Evolutionary conservation across 2,113 vertebrate genomes (phyloP).

Genomic region (Heptranchias perlo): DNA sequence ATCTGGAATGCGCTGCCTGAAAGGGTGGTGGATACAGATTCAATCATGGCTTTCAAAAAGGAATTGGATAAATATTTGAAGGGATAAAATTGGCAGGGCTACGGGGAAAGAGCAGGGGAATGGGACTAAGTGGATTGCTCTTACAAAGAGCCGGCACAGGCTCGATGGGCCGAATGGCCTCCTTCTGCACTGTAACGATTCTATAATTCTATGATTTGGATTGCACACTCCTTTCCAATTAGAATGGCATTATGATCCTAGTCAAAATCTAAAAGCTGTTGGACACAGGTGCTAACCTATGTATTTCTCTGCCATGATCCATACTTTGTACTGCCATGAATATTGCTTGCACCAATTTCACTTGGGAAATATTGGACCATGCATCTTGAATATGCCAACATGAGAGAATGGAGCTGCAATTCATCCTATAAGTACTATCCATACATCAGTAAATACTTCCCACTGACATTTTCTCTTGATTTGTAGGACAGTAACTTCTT

Average conservation of each 20-base stretch:
- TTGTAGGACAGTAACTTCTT: conserved; percentile 31
- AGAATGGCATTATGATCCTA: neutral
- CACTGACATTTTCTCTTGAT: conserved; percentile 40
- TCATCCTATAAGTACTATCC: conserved; percentile 44
- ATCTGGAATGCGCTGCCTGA: too few species aligned
- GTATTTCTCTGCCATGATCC: conserved; percentile 9
- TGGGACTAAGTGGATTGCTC: too few species aligned
- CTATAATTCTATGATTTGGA: too few species aligned
- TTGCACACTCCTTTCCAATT: neutral
- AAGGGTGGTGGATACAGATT: too few species aligned
- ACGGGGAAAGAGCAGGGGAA: too few species aligned
- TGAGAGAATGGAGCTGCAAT: conserved; percentile 44
- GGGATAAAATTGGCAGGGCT: too few species aligned
- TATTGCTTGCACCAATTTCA: neutral
- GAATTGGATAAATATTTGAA: too few species aligned
- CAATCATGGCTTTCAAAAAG: too few species aligned
- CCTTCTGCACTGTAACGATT: too few species aligned
- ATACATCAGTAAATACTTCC: conserved; percentile 40
- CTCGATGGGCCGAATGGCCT: too few species aligned
- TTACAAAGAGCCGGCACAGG: too few species aligned
- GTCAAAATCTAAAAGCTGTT: neutral
- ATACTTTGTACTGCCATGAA: neutral
- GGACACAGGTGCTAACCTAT: conserved; percentile 11
- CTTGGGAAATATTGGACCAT: conserved; percentile 9
- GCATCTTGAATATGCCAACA: conserved; percentile 43